Conservation (phyloP, 2,113 vertebrate species). For the Toxostoma redivivum region DNA sequence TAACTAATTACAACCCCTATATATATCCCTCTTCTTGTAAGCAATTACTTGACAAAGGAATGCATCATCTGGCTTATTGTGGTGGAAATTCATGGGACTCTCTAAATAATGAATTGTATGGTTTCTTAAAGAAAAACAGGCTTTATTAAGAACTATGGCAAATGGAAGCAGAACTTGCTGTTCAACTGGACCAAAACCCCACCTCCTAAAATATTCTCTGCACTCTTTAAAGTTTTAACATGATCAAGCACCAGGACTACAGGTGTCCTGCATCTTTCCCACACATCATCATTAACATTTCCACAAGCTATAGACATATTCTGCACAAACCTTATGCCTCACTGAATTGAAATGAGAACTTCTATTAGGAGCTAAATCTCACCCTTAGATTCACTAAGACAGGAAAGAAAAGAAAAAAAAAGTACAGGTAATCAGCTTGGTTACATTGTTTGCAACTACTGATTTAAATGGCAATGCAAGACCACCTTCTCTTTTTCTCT, state of each 20-base stretch:
- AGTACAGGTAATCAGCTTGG: neutral
- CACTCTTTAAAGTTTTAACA: neutral
- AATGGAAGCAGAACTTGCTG: neutral
- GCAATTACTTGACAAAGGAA: neutral
- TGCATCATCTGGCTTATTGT: neutral
- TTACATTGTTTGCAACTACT: neutral
- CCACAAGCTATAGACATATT: neutral
- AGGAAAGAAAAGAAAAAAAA: accelerated
- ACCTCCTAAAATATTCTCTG: neutral
- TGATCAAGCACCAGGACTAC: neutral
- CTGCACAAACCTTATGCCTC: neutral
- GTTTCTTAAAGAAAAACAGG: neutral
- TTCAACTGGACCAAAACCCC: neutral
- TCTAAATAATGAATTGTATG: neutral
- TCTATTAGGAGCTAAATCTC: neutral
- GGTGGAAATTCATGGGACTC: neutral
- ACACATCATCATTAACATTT: neutral
- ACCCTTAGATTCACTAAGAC: neutral
- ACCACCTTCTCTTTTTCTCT: neutral
- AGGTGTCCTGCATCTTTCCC: neutral
- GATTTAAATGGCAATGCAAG: neutral
- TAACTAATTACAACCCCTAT: neutral
- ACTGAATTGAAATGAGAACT: neutral
- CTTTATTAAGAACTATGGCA: neutral
- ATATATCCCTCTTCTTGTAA: neutral